phyloP scores from a whole-genome alignment of 2,888 invertebrate species.

The Gymnosoma rotundatum region DNA sequence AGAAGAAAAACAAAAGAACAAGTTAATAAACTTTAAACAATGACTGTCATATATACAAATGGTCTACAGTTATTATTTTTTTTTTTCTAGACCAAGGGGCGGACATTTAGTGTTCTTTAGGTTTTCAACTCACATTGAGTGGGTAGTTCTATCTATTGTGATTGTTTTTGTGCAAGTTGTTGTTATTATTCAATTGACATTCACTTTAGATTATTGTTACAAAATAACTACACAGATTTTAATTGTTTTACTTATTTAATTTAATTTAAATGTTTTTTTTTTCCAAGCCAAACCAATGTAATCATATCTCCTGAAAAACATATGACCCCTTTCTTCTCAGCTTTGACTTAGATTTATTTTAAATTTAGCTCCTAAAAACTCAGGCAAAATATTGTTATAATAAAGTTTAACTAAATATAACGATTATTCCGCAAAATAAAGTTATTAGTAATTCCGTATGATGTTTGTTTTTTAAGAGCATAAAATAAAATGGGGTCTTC shows the following conservation, averaged over 20 bases:
- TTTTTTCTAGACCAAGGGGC: not conserved
- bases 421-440: not conserved
- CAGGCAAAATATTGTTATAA: too few relatives aligned
- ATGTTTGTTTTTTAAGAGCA: too few relatives aligned
- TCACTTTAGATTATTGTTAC: slow-evolving; percentile 59
- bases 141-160: slow-evolving; percentile 13
- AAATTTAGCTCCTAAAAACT: too few relatives aligned
- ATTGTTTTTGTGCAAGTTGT: slow-evolving; percentile 11
- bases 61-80: not conserved
- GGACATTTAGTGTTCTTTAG: not conserved
- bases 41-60: not conserved
- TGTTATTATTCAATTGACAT: slow-evolving; percentile 51
- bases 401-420: slow-evolving; percentile 37
- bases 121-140: slow-evolving; percentile 48
- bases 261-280: not conserved
- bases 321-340: slow-evolving; percentile 23
- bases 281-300: slow-evolving; percentile 18
- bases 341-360: not conserved
- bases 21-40: slow-evolving; percentile 56
- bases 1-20: slow-evolving; percentile 17
- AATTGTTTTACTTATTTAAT: not conserved
- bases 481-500: too few relatives aligned
- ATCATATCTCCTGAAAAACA: slow-evolving; percentile 62
- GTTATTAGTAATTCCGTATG: too few relatives aligned
- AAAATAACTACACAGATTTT: slow-evolving; percentile 12